Base-by-base conservation (phyloP, 2,113 vertebrate species). In the Stegastes partitus region DNA sequence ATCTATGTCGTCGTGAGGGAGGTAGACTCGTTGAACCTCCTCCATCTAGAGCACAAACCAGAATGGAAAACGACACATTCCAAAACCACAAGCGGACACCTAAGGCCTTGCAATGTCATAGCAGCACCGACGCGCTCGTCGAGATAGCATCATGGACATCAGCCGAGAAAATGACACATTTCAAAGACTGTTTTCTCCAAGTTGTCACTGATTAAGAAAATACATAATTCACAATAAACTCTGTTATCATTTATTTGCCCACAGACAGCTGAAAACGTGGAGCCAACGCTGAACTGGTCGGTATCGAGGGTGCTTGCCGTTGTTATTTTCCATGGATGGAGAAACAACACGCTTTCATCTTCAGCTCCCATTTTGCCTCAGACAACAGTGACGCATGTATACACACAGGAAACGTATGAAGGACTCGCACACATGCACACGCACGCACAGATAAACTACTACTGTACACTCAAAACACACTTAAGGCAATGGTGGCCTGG, bases 401-500 rank as follows among this genome's bases (percentile, higher is more conserved):
- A 57, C 19, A 37, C 59, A 69, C 56, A 68, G 50, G 25, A 66
- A 62, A 82, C 28, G 67, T 49, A 77, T 26, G 37, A 72, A 44
- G 34, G 47, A 78, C 58, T 80, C 44, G 21, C 8, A 65, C 58
- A 59, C 34, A 58, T 11, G 45, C 42, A 61, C 28, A 50, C n/a
- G 21, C 3, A n/a, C 34, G 49, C 47, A 70, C 39, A 50, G 16
- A 79, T 64, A 58, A 50, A 78, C 42, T 78, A 14, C 62, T 66
- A 75, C 57, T 79, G 66, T 86, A 86, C 74, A 78, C 55, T 85
- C 64, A 79, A 77, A 80, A 88, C 50, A 83, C 72, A 77, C 74
- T 93, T 93, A 93, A 94, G 91, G 90, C 93, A 92, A 85, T 84
- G 91, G 93, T 91, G 93, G 83, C 91, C 92, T 92, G 80, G 83